These are phyloP conservation scores for Sipha maydis DNA, from an alignment of 2,888 invertebrate species.

Conservation along the genomic window DNA sequence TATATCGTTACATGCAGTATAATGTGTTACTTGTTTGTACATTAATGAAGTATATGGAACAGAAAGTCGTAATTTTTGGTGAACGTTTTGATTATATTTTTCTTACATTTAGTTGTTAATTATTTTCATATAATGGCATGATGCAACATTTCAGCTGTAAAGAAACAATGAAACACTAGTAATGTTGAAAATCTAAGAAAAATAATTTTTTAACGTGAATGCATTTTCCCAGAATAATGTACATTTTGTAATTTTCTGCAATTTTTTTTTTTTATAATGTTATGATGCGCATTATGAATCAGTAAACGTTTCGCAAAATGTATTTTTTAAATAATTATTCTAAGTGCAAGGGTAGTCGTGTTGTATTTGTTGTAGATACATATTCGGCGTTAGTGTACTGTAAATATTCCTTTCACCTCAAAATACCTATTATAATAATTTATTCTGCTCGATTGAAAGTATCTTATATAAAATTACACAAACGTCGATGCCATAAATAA, in stretches of 20 bases:
- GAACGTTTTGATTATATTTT: neutral
- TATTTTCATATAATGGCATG: neutral
- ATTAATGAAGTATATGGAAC: neutral
- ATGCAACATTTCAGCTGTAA: neutral
- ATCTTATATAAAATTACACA: too few species aligned
- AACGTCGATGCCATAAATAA: too few species aligned
- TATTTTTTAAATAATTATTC: neutral
- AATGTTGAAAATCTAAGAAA: neutral
- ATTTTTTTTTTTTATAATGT: neutral
- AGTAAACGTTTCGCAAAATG: neutral
- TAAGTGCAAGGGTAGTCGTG: neutral
- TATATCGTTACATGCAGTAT: neutral
- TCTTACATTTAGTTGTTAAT: neutral
- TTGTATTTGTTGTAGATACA: too few species aligned
- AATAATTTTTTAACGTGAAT: neutral
- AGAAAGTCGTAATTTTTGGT: neutral
- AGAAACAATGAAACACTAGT: neutral
- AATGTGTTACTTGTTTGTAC: neutral
- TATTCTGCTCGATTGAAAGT: too few species aligned
- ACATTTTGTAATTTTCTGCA: too few species aligned
- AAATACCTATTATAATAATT: too few species aligned
- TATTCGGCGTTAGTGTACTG: too few species aligned
- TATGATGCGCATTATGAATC: neutral
- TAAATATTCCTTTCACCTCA: too few species aligned
- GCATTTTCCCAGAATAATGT: neutral